phyloP scores from a whole-genome alignment of 2,888 invertebrate genomes.

The Ligdia adustata region DNA sequence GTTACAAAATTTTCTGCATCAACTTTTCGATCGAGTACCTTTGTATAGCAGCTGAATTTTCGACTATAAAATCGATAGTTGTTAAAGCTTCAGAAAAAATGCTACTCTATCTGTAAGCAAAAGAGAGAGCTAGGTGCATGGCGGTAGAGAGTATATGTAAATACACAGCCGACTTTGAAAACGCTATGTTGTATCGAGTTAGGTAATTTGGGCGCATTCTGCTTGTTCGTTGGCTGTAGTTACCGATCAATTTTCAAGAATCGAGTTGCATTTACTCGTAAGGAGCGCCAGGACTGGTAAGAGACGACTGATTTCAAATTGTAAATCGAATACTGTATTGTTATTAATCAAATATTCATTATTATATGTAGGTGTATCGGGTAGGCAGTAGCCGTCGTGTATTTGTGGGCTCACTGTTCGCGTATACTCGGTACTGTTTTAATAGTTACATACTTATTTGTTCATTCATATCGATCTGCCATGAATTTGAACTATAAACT shows the following conservation, averaged over 20 bases:
- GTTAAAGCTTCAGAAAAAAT: slow-evolving; percentile 55
- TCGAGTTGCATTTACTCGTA: not conserved
- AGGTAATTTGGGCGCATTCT: slow-evolving; percentile 40
- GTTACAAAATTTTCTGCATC: slow-evolving; percentile 55
- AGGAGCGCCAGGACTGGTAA: slow-evolving; percentile 29
- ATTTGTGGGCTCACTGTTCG: slow-evolving; percentile 73
- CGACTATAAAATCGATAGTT: slow-evolving; percentile 36
- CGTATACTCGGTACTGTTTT: slow-evolving; percentile 12
- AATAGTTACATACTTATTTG: not conserved
- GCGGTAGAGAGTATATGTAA: slow-evolving; percentile 38
- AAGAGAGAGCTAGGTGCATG: slow-evolving; percentile 49
- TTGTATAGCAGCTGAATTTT: slow-evolving; percentile 24
- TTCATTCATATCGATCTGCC: too few species aligned
- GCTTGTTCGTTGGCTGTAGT: slow-evolving; percentile 35
- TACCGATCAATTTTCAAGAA: too few species aligned
- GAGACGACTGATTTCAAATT: slow-evolving; percentile 14
- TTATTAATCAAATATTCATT: too few species aligned
- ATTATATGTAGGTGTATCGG: slow-evolving; percentile 47
- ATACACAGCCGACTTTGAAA: slow-evolving; percentile 46
- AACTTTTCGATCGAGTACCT: slow-evolving; percentile 8
- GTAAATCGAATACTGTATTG: too few species aligned
- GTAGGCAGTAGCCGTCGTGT: slow-evolving; percentile 36
- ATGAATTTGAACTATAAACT: too few species aligned
- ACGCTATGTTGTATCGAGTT: slow-evolving; percentile 45
- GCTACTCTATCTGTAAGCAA: slow-evolving; percentile 41